Conservation (phyloP, 2,113 vertebrate species). For the Empidonax traillii region DNA sequence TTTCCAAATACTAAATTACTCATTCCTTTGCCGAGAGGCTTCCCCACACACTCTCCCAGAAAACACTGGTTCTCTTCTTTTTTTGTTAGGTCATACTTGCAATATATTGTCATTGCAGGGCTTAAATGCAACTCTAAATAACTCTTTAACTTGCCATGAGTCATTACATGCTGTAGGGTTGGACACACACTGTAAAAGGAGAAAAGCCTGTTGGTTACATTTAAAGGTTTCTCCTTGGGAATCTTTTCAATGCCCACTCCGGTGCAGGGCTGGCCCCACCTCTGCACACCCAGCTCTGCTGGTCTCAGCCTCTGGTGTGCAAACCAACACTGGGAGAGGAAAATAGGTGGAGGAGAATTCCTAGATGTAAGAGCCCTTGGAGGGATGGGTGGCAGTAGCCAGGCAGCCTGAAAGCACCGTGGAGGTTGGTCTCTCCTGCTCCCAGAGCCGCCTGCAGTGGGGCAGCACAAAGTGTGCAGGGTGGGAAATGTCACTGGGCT, state of each 20-base stretch:
- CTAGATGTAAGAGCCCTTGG: rapidly evolving
- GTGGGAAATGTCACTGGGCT: not conserved
- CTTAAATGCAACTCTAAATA: not conserved
- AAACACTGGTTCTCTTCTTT: not conserved
- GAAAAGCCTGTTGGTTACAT: not conserved
- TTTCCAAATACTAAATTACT: not conserved
- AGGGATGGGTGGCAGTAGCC: not conserved
- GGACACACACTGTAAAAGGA: not conserved
- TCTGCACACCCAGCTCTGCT: not conserved
- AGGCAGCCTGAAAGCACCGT: not conserved
- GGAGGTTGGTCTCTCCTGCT: not conserved
- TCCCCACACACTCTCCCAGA: not conserved
- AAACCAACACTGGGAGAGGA: not conserved
- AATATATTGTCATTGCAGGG: not conserved
- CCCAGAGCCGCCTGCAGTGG: not conserved
- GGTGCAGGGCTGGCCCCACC: not conserved
- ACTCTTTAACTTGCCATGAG: not conserved
- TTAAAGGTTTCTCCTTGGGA: not conserved
- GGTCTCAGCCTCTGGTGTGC: too few relatives aligned
- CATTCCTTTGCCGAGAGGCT: not conserved
- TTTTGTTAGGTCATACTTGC: not conserved
- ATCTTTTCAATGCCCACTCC: rapidly evolving
- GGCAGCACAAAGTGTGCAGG: rapidly evolving
- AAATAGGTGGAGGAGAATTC: too few relatives aligned
- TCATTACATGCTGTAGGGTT: not conserved